Evolutionary conservation across 1,140 invertebrate genomes (phyloP).

Genomic region (Bombus terrestris): DNA sequence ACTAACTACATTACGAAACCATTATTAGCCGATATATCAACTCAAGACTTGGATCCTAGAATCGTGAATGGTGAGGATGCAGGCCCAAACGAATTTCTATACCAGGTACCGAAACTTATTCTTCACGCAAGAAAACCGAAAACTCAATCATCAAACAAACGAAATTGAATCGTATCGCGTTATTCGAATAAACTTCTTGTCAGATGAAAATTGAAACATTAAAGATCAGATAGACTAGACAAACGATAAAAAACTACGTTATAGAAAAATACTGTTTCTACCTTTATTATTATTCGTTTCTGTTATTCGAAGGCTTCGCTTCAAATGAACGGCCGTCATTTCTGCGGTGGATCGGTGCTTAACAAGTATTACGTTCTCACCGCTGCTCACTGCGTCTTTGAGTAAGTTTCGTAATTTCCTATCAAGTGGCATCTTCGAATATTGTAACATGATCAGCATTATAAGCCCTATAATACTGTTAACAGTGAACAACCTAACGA

Average conservation of each 20-base stretch:
- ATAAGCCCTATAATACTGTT: neutral
- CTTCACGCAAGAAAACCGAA: neutral
- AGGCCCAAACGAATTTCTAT: slow-evolving; percentile 66
- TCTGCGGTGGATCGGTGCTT: slow-evolving; percentile 82
- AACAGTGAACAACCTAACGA: neutral
- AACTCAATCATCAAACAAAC: too few species aligned
- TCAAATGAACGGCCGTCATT: slow-evolving; percentile 36
- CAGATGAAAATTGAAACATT: neutral
- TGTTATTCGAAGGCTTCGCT: slow-evolving; percentile 40
- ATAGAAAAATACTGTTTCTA: neutral
- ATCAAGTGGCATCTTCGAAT: neutral
- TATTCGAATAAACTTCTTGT: too few species aligned
- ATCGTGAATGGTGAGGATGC: slow-evolving; percentile 68
- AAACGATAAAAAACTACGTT: neutral
- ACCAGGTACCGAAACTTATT: slow-evolving; percentile 58
- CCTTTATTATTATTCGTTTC: too few species aligned
- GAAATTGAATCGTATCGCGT: neutral
- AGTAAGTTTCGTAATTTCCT: slow-evolving; percentile 19
- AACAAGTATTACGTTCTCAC: slow-evolving; percentile 80
- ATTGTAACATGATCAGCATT: neutral
- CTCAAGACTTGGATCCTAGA: slow-evolving; percentile 27
- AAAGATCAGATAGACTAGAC: neutral
- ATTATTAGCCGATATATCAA: neutral
- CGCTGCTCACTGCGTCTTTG: slow-evolving; percentile 81
- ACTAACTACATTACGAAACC: neutral